phyloP scores from a whole-genome alignment of 2,888 invertebrate species.

The Theodoxus fluviatilis region DNA sequence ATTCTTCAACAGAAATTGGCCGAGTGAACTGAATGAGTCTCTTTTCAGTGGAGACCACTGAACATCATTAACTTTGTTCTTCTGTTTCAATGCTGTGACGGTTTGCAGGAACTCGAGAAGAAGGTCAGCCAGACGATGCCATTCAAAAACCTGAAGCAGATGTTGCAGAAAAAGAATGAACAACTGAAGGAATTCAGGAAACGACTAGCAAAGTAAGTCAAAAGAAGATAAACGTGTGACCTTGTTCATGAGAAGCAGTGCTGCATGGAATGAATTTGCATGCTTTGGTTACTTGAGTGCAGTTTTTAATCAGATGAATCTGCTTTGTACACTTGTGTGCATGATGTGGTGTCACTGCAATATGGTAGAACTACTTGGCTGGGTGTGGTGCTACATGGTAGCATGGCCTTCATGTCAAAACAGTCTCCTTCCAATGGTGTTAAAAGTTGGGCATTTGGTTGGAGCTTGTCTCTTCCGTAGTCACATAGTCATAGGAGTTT shows the following conservation, averaged over 20 bases:
- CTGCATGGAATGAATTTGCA: background rate
- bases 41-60: background rate
- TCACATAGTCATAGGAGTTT: no score
- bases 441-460: no score
- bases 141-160: conserved; percentile 70
- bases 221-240: background rate
- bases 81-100: background rate
- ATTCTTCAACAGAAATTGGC: no score
- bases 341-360: no score
- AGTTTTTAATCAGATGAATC: background rate
- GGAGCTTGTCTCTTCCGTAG: no score
- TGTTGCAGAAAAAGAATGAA: conserved; percentile 70
- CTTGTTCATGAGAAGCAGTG: no score
- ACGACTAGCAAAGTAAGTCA: conserved; percentile 63
- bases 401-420: no score
- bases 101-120: conserved; percentile 69
- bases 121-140: conserved; percentile 71
- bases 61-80: background rate
- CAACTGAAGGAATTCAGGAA: conserved; percentile 68
- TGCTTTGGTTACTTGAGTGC: background rate
- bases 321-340: no score
- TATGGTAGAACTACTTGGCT: no score
- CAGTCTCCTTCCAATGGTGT: no score
- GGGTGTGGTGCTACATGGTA: no score
- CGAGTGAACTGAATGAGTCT: no score